These are phyloP conservation scores for Incurvaria masculella DNA, from an alignment of 2,888 invertebrate genomes.

Conservation along the genomic window DNA sequence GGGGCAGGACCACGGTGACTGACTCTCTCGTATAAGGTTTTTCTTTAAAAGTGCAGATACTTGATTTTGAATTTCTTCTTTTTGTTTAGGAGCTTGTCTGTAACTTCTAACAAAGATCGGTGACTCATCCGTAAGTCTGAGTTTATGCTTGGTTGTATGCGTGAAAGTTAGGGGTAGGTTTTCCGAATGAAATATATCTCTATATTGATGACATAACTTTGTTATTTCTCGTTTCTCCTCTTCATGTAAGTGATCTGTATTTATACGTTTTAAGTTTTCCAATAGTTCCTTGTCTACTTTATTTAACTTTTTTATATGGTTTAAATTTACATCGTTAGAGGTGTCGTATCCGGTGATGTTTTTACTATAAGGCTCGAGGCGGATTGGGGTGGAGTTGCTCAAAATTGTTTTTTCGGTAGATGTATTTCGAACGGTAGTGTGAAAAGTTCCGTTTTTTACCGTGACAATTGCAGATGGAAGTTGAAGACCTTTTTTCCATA, in stretches of 20 bases:
- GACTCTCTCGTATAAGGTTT: not conserved
- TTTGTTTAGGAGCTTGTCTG: no score
- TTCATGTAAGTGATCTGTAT: not conserved
- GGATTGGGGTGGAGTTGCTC: no score
- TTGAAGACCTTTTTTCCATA: no score
- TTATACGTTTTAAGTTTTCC: not conserved
- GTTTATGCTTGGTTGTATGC: not conserved
- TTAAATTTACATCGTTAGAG: no score
- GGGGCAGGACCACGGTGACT: constrained; percentile 1
- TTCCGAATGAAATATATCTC: not conserved
- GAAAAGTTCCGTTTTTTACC: no score
- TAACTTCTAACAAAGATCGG: not conserved
- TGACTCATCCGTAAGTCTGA: not conserved
- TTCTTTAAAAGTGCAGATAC: not conserved
- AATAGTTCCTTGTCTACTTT: not conserved
- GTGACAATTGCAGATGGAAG: no score
- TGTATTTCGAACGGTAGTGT: no score
- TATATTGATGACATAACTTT: not conserved
- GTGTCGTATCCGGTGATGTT: no score
- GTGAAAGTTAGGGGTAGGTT: not conserved
- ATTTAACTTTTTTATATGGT: no score
- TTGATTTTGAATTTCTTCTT: no score
- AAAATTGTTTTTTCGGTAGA: no score
- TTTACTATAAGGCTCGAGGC: no score
- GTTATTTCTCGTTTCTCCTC: not conserved